Evolutionary conservation across 1,140 invertebrate species (phyloP).

Genomic region (Ridgeia piscesae): DNA sequence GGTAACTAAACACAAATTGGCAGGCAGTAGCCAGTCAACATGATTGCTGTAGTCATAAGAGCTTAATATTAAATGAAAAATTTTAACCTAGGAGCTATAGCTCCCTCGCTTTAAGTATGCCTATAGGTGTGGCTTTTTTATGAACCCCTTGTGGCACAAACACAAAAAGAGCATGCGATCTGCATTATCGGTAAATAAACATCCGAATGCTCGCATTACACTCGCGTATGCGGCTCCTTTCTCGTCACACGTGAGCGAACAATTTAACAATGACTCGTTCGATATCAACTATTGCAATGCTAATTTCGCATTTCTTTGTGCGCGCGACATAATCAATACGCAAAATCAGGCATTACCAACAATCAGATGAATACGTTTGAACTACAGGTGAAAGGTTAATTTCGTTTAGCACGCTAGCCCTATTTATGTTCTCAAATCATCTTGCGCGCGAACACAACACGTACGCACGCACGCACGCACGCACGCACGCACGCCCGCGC

Average conservation of each 20-base stretch:
- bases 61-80: too few species aligned
- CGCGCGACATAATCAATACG: neutral
- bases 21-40: too few species aligned
- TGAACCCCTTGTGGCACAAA: neutral
- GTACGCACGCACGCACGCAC: neutral
- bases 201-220: neutral
- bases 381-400: neutral
- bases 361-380: neutral
- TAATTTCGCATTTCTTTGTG: neutral
- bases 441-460: neutral
- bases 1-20: too few species aligned
- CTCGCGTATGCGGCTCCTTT: neutral
- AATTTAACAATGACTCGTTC: neutral
- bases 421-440: neutral
- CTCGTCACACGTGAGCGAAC: neutral
- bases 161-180: neutral
- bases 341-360: neutral
- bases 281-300: neutral
- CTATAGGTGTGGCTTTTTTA: neutral
- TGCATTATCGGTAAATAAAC: neutral
- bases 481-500: too few species aligned
- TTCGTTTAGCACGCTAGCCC: neutral
- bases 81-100: too few species aligned
- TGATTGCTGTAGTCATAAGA: too few species aligned
- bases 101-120: neutral